A percentile compares a stretch with the other conserved stretches of the same genome.
phyloP scores from a whole-genome alignment of 1,140 invertebrate species.

The Zaprionus inermis region DNA sequence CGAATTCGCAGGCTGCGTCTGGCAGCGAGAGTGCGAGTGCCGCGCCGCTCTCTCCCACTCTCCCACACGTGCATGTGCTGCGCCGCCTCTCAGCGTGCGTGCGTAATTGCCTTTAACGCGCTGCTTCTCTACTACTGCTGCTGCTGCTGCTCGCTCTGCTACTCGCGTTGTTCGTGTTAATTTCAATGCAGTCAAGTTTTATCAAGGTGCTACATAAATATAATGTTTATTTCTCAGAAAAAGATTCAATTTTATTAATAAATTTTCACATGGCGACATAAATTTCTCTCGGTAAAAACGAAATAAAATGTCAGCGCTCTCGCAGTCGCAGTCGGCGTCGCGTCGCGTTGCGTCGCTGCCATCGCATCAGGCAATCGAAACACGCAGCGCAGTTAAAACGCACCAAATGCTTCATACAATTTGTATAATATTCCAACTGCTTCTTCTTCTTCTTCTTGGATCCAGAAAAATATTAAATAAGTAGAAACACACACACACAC shows the following conservation, averaged over 20 bases:
- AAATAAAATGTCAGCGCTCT: neutral
- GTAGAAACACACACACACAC: conserved; percentile 29
- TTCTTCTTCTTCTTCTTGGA: no score
- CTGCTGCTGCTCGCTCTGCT: conserved; percentile 8
- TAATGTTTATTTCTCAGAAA: conserved; percentile 77
- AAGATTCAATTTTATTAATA: conserved; percentile 76
- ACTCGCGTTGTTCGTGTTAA: conserved; percentile 40
- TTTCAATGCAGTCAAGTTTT: conserved; percentile 40
- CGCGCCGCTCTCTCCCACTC: conserved; percentile 8
- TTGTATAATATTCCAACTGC: conserved; percentile 67
- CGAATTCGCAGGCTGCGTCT: no score
- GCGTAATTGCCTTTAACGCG: conserved; percentile 67
- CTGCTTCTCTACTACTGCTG: conserved; percentile 31
- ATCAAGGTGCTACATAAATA: conserved; percentile 77
- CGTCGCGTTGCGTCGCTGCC: conserved; percentile 3
- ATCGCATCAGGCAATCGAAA: conserved; percentile 70
- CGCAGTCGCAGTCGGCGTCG: neutral
- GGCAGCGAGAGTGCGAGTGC: neutral
- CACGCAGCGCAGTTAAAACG: conserved; percentile 74
- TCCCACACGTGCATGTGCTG: neutral
- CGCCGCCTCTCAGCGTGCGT: conserved; percentile 47
- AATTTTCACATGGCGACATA: conserved; percentile 69
- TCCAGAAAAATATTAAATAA: conserved; percentile 74
- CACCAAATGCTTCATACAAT: conserved; percentile 72
- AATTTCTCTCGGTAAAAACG: conserved; percentile 66